Evolutionary conservation across 1,140 invertebrate species (phyloP), one percentile per base, ranked within the genome.

Genomic region (Bemisia tabaci): DNA sequence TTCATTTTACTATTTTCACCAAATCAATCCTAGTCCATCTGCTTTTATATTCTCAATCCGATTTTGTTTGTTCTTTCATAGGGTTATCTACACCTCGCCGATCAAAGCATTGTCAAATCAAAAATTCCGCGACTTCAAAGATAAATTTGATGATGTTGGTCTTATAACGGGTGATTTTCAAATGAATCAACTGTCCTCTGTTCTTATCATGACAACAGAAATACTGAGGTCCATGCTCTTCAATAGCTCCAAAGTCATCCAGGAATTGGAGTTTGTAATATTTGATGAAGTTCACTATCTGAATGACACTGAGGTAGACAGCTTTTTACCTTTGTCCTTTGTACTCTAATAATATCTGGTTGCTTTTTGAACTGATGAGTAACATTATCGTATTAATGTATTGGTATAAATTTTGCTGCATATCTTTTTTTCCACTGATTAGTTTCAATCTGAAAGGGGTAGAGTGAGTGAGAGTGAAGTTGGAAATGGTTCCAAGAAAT

Each of bases 251-350:
- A 94, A 98, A 74, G 87, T 95, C 64, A 89, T 97, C 1, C 82
- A 94, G 65, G 96, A 99, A 79, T 80, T 99, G 61, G 96, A 99
- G 76, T 99, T 94, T 84, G 97, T 99, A 1, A 95, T 99, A 72
- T 99, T 99, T 77, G 97, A 99, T 78, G 97, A 99, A 82, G 95
- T 98, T 25, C 97, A 99, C 78, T 99, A 99, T 74, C 94, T 99
- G 62, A 99, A 98, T 77, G 93, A 99, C 81, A 85, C 88, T 63
- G 95, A 98, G 79, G 89, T 91, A 76, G 75, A 75, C 75, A 65
- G 65, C 24, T n/a, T 59, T 63, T 59, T 12, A 12, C 48, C 22
- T 33, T 12, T 62, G 21, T 63, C 2, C 9, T 17, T 60, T 39
- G 39, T 61, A 25, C 60, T 60, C 26, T 12, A 27, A 39, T 39